These are phyloP conservation scores for Thecocarcelia acutangulata DNA, from an alignment of 2,888 invertebrate genomes.

Conservation along the genomic window DNA sequence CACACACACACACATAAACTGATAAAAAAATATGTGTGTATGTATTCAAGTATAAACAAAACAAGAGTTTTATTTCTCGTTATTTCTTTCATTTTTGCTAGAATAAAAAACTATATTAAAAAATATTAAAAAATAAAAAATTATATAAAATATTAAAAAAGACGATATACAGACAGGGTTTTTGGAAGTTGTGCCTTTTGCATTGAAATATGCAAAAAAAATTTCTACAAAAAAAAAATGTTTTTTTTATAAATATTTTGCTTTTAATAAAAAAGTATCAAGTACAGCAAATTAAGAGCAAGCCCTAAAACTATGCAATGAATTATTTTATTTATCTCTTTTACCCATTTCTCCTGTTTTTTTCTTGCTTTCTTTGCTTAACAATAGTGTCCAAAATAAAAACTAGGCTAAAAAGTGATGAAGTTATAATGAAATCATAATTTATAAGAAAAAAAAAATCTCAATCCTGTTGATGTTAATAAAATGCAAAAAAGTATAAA, in stretches of 20 bases:
- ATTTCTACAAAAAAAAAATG: too few species aligned
- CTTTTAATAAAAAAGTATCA: slow-evolving; percentile 25
- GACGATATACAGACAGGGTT: slow-evolving; percentile 6
- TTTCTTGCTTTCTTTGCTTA: background rate
- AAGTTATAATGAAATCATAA: slow-evolving; percentile 34
- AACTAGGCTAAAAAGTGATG: slow-evolving; percentile 46
- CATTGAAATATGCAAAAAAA: slow-evolving; percentile 23
- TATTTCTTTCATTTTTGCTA: slow-evolving; percentile 15
- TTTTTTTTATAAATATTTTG: slow-evolving; percentile 12
- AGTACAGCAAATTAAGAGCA: slow-evolving; percentile 53
- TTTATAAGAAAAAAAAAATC: slow-evolving; percentile 10
- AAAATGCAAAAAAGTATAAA: background rate
- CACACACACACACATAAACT: slow-evolving; percentile 16
- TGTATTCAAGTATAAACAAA: slow-evolving; percentile 40
- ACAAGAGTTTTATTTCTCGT: slow-evolving; percentile 15
- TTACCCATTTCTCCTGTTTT: background rate
- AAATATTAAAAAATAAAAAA: slow-evolving; percentile 35
- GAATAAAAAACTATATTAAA: slow-evolving; percentile 41
- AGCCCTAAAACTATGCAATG: slow-evolving; percentile 49
- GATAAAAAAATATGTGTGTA: slow-evolving; percentile 15
- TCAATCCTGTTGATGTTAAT: background rate
- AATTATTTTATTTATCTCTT: background rate
- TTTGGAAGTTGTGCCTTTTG: slow-evolving; percentile 30
- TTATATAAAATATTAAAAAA: slow-evolving; percentile 34
- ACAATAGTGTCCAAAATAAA: slow-evolving; percentile 25